Conservation (phyloP, 2,113 vertebrate species). For the Seriola quinqueradiata region DNA sequence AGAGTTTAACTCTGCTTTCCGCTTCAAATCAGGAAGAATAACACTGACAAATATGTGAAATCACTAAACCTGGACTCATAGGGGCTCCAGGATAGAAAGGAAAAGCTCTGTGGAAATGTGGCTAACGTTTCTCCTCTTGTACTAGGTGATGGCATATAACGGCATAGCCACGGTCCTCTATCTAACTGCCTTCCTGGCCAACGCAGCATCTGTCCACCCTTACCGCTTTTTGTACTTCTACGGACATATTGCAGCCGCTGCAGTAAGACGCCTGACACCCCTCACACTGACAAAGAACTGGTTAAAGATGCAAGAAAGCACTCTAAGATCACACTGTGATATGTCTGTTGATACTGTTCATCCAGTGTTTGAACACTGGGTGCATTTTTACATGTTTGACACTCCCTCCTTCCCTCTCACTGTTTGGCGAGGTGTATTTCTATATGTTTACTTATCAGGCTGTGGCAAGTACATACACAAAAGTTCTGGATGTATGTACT, state of each 20-base stretch:
- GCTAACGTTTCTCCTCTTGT: conserved; percentile 29
- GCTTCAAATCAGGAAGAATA: too few species aligned
- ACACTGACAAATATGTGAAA: too few species aligned
- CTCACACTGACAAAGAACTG: conserved; percentile 9
- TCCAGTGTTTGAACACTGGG: neutral
- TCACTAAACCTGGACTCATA: too few species aligned
- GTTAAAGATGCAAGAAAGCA: neutral
- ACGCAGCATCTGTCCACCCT: conserved; percentile 72
- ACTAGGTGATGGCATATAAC: conserved; percentile 89
- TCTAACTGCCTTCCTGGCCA: conserved; percentile 88
- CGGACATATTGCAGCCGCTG: conserved; percentile 85
- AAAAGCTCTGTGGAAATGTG: neutral
- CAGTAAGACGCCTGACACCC: conserved; percentile 83
- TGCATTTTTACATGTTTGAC: neutral
- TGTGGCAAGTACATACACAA: neutral
- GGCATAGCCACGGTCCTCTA: conserved; percentile 85
- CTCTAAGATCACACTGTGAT: neutral
- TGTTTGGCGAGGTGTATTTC: conserved; percentile 15
- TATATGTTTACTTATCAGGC: conserved; percentile 7
- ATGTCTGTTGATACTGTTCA: neutral
- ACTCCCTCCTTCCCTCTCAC: neutral
- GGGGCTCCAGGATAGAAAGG: neutral
- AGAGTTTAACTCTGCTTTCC: neutral
- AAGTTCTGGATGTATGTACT: neutral
- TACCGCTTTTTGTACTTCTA: conserved; percentile 7